Base-by-base conservation (phyloP, 2,888 invertebrate genomes). In the Phanerotoma sp. region DNA sequence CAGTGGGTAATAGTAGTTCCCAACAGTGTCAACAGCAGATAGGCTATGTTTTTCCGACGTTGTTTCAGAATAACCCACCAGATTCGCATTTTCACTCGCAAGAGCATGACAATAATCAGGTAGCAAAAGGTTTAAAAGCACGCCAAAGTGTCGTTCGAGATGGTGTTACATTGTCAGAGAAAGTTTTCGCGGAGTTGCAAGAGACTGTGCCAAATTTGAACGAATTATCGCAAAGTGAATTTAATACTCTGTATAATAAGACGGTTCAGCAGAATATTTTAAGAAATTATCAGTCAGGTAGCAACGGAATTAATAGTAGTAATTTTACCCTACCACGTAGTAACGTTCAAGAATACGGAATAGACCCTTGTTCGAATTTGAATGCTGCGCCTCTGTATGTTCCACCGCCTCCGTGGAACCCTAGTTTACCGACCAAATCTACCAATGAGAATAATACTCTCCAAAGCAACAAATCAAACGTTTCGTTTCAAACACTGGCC, bases 211-310 rank as follows among this genome's bases (percentile, higher is more conserved):
- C 77, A 9, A 75, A 77, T 56, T 56, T 77, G 5, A 75, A 76
- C 10, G 74, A 76, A 41, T 53, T 77, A 7, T 77, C 75, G 1
- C 77, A 77, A 38, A 77, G 72, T 51, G 77, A 77, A 56, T 77
- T 77, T 38, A 77, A 77, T 61, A 77, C 77, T 30, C 68, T 77
- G 5, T 77, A 77, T 50, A 77, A 77, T 51, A 77, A 75, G 57
- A 73, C 76, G 37, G 76, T 77, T 10, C 75, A 75, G 32, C 77
- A 77, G 47, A 77, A 70, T 53, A 75, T 76, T 58, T 65, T 75
- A 35, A 70, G 73, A 28, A 76, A 73, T 54, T 73, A 73, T 54
- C 72, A 73, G 20, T 65, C 69, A 54, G 25, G 7, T 25, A 25
- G 9, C 9, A 9, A 25, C 9, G 5, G 7, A 25, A 28, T 6